Base-by-base conservation (phyloP, 2,797 vertebrate species). In the Cygnus olor region DNA sequence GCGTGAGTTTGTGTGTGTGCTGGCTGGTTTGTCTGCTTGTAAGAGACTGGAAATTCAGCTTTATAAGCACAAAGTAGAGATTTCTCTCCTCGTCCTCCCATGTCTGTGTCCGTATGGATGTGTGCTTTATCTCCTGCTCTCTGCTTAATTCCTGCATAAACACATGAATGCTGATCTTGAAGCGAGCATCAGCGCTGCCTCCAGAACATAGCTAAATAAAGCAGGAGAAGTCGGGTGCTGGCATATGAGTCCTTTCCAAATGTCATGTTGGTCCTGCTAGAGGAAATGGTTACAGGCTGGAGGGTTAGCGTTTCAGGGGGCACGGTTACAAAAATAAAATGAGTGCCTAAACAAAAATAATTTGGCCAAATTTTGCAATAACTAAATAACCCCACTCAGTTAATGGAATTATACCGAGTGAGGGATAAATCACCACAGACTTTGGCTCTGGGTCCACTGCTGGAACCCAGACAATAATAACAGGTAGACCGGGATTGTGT, bases 131-230 rank as follows among this genome's bases (percentile, higher is more conserved):
- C 49, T 85, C 68, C 60, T 28, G 17, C 36, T 32, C 49, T 30
- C 47, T 73, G 49, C 45, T 94, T 73, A 38, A 65, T 69, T 71
- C 79, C 61, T 89, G 68, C 1, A 1, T 58, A 47, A 68, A 81
- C 74, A 51, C 47, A 61, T 40, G 42, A 68, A 79, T 83, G 14
- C 19, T 34, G 49, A 45, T 92, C 40, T 80, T 58, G 7, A 94
- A 85, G 73, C 60, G 85, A 87, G 1, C 91, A 90, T 89, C 89
- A 90, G 60, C 63, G 89, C 89, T 78, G 71, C 91, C 89, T 80
- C 88, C 94, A 85, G 93, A 95, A 89, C 28, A 15, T 9, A 24
- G 4, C 93, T 92, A 93, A 94, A 94, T 90, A 94, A 93, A 85
- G 85, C 56, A 47, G 34, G 25, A 22, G 49, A 71, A 85, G 53